Conservation (phyloP, 2,113 vertebrate species). For the Paramisgurnus dabryanus region DNA sequence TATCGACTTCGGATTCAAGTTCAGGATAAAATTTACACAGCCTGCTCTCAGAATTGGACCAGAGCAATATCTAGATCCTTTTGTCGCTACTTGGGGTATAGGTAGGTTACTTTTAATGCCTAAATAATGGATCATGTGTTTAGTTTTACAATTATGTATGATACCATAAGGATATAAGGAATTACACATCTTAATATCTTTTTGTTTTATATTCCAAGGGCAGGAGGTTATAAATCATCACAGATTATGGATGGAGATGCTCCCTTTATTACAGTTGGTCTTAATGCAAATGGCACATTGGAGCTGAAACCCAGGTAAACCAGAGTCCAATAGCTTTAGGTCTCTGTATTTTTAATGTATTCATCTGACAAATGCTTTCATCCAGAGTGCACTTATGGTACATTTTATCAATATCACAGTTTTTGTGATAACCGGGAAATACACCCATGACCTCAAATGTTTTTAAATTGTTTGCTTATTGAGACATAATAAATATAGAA, state of each 20-base stretch:
- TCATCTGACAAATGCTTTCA: too few relatives aligned
- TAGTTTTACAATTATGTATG: background rate
- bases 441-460: too few relatives aligned
- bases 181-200: background rate
- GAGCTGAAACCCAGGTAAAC: conserved; percentile 62
- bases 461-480: too few relatives aligned
- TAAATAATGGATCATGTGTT: background rate
- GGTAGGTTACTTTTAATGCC: conserved; percentile 65
- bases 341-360: background rate
- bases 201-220: conserved; percentile 65
- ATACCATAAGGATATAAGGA: too few relatives aligned
- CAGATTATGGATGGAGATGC: conserved; percentile 60
- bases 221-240: conserved; percentile 58
- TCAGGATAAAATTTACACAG: conserved; percentile 54
- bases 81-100: conserved; percentile 82
- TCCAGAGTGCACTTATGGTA: too few relatives aligned
- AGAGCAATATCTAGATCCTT: conserved; percentile 70
- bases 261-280: conserved; percentile 72
- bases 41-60: conserved; percentile 77
- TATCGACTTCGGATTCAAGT: conserved; percentile 56
- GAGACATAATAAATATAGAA: too few relatives aligned
- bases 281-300: conserved; percentile 66
- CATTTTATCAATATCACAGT: too few relatives aligned
- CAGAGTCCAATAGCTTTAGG: background rate
- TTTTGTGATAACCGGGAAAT: too few relatives aligned